Evolutionary conservation across 2,888 invertebrate species (phyloP), one percentile per base, ranked within the genome.

Genomic region (Hofmannophila pseudospretella): DNA sequence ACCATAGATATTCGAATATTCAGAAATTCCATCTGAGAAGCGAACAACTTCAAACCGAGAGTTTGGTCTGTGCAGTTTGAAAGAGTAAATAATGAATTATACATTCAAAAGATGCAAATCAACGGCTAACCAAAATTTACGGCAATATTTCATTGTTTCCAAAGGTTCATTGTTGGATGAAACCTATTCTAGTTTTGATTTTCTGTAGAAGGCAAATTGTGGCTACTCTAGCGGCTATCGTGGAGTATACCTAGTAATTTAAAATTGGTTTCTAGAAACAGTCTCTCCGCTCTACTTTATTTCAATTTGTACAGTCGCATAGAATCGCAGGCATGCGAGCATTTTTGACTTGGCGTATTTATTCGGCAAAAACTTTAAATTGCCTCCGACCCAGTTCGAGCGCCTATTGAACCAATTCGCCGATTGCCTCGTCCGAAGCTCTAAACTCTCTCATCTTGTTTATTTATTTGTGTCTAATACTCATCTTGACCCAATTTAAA

Each of bases 341-440:
- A 68, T 74, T 75, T 76, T 76, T 77, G 68, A 77, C 73, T 76
- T 65, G 61, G 66, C 64, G 54, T 77, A 80, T 82, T 80, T 80
- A 81, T 80, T 78, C 61, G 66, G 63, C 62, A 73, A 74, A 81
- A 82, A 84, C 75, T 85, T 85, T 82, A 82, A 82, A 84, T 84
- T 84, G 78, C 75, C 71, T 77, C 64, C 68, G 81, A 77, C 81
- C 81, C 66, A 81, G 72, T 82, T 84, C 47, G 57, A 63, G 50
- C 59, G 64, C 57, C 67, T 67, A 74, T 74, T 73, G 73, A 73
- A 72, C 75, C 74, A 75, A 78, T 80, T 67, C 59, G 52, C 64
- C 68, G 67, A 79, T 78, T 73, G 76, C 68, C 64, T 68, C 67
- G 59, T 63, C 63, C 60, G 51, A 59, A 41, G 41, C 54, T 60